A percentile compares a stretch with the other conserved stretches of the same genome.
phyloP scores from a whole-genome alignment of 2,888 invertebrate species.

The Chrysodeixis includens region DNA sequence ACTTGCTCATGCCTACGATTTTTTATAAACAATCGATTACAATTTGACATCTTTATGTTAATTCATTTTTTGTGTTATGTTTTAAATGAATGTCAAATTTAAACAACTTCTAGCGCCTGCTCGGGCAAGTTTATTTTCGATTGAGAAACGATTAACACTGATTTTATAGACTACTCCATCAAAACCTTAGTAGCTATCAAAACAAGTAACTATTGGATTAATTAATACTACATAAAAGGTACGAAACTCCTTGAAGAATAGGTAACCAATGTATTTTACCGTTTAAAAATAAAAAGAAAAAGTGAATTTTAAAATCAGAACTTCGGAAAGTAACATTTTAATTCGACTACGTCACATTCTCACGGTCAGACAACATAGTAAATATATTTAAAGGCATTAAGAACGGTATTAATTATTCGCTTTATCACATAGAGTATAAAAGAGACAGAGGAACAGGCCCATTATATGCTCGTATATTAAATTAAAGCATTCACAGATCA shows the following conservation, averaged over 20 bases:
- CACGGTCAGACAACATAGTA: not conserved
- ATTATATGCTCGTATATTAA: constrained; percentile 72
- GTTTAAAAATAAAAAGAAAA: not conserved
- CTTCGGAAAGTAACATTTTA: not conserved
- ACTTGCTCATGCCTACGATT: not conserved
- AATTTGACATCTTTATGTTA: not conserved
- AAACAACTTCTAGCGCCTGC: not conserved
- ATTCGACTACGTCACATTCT: not conserved
- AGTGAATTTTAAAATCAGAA: not conserved
- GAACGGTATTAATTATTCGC: constrained; percentile 45
- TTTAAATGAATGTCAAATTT: not conserved
- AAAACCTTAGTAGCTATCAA: constrained; percentile 8
- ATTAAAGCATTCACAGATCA: constrained; percentile 77
- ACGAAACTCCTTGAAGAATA: not conserved
- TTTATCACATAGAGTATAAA: constrained; percentile 53
- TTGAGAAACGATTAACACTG: constrained; percentile 6
- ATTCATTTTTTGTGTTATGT: constrained; percentile 5
- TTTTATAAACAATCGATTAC: not conserved
- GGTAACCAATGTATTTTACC: not conserved
- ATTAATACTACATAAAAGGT: no score
- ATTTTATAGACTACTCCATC: constrained; percentile 21
- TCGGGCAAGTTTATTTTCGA: not conserved
- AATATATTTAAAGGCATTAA: constrained; percentile 36
- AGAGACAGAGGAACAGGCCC: constrained; percentile 59
- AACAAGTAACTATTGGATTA: no score